Base-by-base conservation (phyloP, 2,888 invertebrate genomes). In the Dinocampus coccinellae region DNA sequence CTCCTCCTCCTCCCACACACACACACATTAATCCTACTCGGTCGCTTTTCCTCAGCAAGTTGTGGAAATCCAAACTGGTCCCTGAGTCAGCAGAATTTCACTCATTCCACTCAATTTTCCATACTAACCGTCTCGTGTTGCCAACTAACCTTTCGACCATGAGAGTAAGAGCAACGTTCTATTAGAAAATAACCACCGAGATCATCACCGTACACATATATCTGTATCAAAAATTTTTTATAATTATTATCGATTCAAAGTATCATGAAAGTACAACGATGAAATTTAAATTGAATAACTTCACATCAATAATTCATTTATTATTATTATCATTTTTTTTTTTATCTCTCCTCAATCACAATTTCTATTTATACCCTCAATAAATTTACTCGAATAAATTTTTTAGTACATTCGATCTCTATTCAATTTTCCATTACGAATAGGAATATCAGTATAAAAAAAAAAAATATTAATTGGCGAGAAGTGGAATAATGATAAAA, bases 211-310 rank as follows among this genome's bases (percentile, higher is more conserved):
- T 68, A 68, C 72, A 74, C 71, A 74, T 73, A 68, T 58, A 63
- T 34, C 11, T 47, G 16, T 47, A 16, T 24, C 53, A 36, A 26
- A 10, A 24, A 11, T 58, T 65, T 72, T 62, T 66, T 75, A 76
- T 79, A 81, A 83, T 82, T 81, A 79, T 77, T 74, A 77, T 69
- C 79, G 75, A 81, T 82, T 76, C n/a, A 77, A 79, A 75, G 73
- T 74, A 67, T 67, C 39, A 39, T 52, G 68, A 75, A 76, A 73
- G 62, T 67, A 63, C 66, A 67, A 13, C 33, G 42, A 57, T 39
- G 47, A 11, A 39, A 69, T 34, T 34, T 11, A 55, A 55, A 55
- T 24, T 26, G 3, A 26, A 2, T 13, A 11, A 11, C 3, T n/a
- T 16, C 47, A 7, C 20, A 2, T 47, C 47, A 16, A 47, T 47